Base-by-base conservation (phyloP, 2,888 invertebrate species). In the Smittia sp. region DNA sequence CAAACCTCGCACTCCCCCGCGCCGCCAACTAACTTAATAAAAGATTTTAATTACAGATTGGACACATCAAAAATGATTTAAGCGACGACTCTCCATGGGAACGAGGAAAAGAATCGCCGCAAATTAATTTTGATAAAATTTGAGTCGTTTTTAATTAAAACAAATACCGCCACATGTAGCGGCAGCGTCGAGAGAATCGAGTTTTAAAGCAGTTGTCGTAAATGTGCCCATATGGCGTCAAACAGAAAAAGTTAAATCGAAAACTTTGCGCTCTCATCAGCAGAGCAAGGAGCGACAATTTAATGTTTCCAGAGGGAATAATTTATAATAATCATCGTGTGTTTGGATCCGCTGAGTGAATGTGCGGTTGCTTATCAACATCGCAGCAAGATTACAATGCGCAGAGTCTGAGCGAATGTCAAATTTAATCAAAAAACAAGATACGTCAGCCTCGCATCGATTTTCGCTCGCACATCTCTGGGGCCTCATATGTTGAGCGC, bases 21-120 rank as follows among this genome's bases (percentile, higher is more conserved):
- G 11, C 25, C 6, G 15, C 6, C 65, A 24, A 32, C 58, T 65
- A 65, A 65, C 27, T 65, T 27, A 65, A 65, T 65, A 24, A 65
- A 24, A n/a, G 65, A 65, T 65, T 65, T 65, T 65, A 65, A 65
- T 65, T 65, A 65, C 65, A 27, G 65, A 65, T 65, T 65, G 65
- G 65, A 32, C 32, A 25, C 15, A 15, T 32, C 27, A 65, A 65
- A 65, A 65, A 65, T 65, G 65, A 65, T 65, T 65, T 65, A 65
- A 65, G 20, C 20, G 24, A 25, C 65, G 25, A 25, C 25, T 65
- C 65, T 11, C 58, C 6, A 58, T 58, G 58, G 58, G 22, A 58
- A 58, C 11, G 58, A 20, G 15, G 13, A 58, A 58, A 18, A 58
- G 15, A 58, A 58, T n/a, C 24, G 58, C 24, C 46, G 15, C 46